A percentile compares a stretch with the other conserved stretches of the same genome.
Evolutionary conservation across 2,888 invertebrate genomes (phyloP).

Genomic region (Shargacucullia verbasci): DNA sequence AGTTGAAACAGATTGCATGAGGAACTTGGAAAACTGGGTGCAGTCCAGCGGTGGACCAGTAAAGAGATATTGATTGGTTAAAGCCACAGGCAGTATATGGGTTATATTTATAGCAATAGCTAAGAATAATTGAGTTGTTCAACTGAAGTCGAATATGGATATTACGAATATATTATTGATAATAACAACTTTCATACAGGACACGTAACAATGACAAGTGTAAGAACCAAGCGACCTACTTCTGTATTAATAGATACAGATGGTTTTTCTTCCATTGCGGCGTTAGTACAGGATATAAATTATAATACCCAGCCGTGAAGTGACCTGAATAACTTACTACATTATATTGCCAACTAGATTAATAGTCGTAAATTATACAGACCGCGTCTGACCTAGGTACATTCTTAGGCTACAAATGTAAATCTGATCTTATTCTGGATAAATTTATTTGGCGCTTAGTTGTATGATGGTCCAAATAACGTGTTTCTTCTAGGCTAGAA

Average conservation of each 20-base stretch:
- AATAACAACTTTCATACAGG: not conserved
- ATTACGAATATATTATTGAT: constrained; percentile 1
- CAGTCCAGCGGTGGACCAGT: too few species aligned
- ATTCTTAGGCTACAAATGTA: constrained; percentile 20
- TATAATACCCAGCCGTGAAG: constrained; percentile 33
- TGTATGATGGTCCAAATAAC: too few species aligned
- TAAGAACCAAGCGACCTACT: constrained; percentile 32
- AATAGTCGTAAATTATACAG: constrained; percentile 39
- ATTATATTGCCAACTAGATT: constrained; percentile 40
- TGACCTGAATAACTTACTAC: constrained; percentile 39
- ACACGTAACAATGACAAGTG: constrained; percentile 20
- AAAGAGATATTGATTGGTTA: too few species aligned
- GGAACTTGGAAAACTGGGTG: too few species aligned
- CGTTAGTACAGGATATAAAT: constrained; percentile 21
- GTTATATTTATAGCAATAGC: too few species aligned
- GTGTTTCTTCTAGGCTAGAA: too few species aligned
- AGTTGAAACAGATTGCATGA: too few species aligned
- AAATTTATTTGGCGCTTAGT: not conserved
- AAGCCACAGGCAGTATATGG: too few species aligned
- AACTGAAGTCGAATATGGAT: too few species aligned
- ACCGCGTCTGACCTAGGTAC: constrained; percentile 15
- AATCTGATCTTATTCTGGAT: constrained; percentile 30
- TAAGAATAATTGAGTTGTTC: too few species aligned
- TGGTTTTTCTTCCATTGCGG: constrained; percentile 33
- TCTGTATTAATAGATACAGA: constrained; percentile 22